These are phyloP conservation scores for Drosophila teissieri DNA, from an alignment of 1,140 invertebrate species.

Conservation along the genomic window DNA sequence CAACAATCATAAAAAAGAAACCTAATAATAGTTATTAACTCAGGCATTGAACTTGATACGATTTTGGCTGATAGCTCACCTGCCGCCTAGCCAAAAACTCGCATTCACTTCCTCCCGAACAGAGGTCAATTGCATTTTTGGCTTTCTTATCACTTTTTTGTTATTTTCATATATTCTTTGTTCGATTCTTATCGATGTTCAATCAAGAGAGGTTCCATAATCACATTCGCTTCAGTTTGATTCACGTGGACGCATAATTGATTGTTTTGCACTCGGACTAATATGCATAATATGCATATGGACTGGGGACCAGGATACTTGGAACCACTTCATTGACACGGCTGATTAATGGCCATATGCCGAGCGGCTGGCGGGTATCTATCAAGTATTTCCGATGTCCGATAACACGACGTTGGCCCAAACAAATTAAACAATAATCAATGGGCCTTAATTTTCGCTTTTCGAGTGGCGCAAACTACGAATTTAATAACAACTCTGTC, in stretches of 20 bases:
- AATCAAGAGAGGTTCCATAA: slow-evolving; percentile 21
- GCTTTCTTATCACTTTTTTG: slow-evolving; percentile 7
- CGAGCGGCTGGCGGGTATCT: slow-evolving; percentile 43
- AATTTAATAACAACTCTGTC: slow-evolving; percentile 2
- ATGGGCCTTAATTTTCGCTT: slow-evolving; percentile 32
- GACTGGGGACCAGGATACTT: neutral
- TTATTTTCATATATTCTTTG: slow-evolving; percentile 14
- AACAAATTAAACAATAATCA: slow-evolving; percentile 54
- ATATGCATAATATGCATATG: slow-evolving; percentile 12
- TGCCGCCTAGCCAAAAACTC: slow-evolving; percentile 1
- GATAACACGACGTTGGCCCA: slow-evolving; percentile 37
- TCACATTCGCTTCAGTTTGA: slow-evolving; percentile 6
- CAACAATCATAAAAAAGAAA: neutral
- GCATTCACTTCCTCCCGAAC: slow-evolving; percentile 43
- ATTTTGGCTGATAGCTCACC: slow-evolving; percentile 28
- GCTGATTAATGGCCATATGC: slow-evolving; percentile 55
- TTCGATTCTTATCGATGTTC: slow-evolving; percentile 21
- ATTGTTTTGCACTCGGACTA: slow-evolving; percentile 67
- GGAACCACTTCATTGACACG: slow-evolving; percentile 42
- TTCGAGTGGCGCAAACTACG: slow-evolving; percentile 22
- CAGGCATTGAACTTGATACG: slow-evolving; percentile 60
- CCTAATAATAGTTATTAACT: slow-evolving; percentile 44
- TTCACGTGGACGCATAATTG: slow-evolving; percentile 49
- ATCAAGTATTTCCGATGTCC: slow-evolving; percentile 69
- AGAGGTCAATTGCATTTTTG: slow-evolving; percentile 46